Percentiles rank a stretch among this genome's conserved stretches.
Evolutionary conservation across 2,888 invertebrate species (phyloP).

Genomic region (Acleris literana): DNA sequence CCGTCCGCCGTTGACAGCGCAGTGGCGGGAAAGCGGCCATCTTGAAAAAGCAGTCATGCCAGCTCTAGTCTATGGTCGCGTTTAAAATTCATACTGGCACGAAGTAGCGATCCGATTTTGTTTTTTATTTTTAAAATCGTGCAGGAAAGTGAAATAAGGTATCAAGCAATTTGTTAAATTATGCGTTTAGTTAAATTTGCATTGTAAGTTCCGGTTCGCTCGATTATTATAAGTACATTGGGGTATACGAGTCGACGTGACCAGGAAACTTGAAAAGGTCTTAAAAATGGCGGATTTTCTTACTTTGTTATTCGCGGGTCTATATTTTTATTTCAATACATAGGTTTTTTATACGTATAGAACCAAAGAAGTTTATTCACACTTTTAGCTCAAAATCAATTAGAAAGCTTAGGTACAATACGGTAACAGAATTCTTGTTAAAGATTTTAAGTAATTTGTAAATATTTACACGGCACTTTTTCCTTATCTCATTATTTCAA

Average conservation of each 20-base stretch:
- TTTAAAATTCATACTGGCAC: slow-evolving; percentile 28
- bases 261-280: no score
- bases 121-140: slow-evolving; percentile 1
- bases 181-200: no score
- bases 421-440: no score
- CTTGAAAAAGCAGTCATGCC: slow-evolving; percentile 68
- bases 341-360: no score
- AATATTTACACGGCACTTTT: neutral
- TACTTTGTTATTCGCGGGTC: no score
- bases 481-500: neutral
- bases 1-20: slow-evolving; percentile 60
- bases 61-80: slow-evolving; percentile 39
- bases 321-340: no score
- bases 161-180: neutral
- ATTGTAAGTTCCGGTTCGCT: neutral
- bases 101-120: slow-evolving; percentile 14
- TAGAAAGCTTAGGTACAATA: no score
- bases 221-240: neutral
- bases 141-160: neutral
- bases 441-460: neutral
- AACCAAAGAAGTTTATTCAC: no score
- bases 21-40: slow-evolving; percentile 67
- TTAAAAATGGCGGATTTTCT: no score
- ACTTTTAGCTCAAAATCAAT: no score
- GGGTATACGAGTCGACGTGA: no score